Evolutionary conservation across 2,888 invertebrate genomes (phyloP).

Genomic region (Calliphora vomitoria): DNA sequence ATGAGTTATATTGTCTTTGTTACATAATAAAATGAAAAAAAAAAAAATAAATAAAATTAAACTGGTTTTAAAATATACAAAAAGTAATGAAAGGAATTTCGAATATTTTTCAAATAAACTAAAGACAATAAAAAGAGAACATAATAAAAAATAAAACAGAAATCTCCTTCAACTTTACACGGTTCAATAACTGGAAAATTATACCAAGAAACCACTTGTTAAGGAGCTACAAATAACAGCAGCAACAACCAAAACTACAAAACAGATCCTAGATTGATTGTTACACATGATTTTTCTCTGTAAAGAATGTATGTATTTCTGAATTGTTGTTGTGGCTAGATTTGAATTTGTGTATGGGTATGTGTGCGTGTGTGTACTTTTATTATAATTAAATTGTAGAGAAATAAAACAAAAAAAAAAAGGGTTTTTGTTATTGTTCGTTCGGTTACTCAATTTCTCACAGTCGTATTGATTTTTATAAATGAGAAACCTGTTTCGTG

Average conservation of each 20-base stretch:
- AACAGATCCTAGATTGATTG: slow-evolving; percentile 56
- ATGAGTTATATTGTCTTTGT: slow-evolving; percentile 19
- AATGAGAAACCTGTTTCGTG: slow-evolving; percentile 55
- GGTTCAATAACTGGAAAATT: slow-evolving; percentile 56
- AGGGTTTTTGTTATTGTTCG: slow-evolving; percentile 4
- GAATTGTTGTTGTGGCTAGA: not conserved
- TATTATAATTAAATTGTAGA: slow-evolving; percentile 55
- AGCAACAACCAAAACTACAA: slow-evolving; percentile 13
- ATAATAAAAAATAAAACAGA: not conserved
- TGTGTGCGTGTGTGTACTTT: not conserved
- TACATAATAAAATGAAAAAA: slow-evolving; percentile 45
- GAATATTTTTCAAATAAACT: slow-evolving; percentile 53
- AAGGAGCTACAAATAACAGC: slow-evolving; percentile 11
- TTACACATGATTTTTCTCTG: slow-evolving; percentile 14
- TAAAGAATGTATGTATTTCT: not conserved
- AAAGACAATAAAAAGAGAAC: not conserved
- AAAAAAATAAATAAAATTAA: slow-evolving; percentile 4
- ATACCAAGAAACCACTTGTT: slow-evolving; percentile 54
- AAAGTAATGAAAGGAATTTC: slow-evolving; percentile 31
- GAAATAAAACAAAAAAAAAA: slow-evolving; percentile 41
- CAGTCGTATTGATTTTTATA: slow-evolving; percentile 25
- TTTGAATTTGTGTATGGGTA: not conserved
- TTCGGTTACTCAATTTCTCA: slow-evolving; percentile 9
- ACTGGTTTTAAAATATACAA: slow-evolving; percentile 58
- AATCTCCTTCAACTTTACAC: slow-evolving; percentile 17